Evolutionary conservation across 2,797 vertebrate species (phyloP), one percentile per base, ranked within the genome.

Genomic region (Sciurus vulgaris): DNA sequence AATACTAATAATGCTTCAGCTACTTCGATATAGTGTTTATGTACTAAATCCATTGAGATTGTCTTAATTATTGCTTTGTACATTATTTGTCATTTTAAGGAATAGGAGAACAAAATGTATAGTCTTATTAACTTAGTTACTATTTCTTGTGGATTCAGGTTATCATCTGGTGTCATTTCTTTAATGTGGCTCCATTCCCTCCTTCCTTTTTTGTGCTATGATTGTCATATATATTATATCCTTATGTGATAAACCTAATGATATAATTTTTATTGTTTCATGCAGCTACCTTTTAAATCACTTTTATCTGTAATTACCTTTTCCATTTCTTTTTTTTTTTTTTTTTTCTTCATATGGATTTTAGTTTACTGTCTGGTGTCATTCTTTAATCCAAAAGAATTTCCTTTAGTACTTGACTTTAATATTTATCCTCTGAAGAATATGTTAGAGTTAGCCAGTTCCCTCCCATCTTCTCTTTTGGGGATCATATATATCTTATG

Each of bases 351-450:
- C 78, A 67, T 59, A 17, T 86, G 77, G 63, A 59, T 82, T 95
- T 41, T 33, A 73, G 18, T 76, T 56, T 85, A 84, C 38, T 59
- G 12, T 56, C 20, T 88, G 51, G 33, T 76, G 33, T 93, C 26
- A 74, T 59, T 22, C 18, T 92, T 91, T 88, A 72, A 72, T 70
- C 30, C 63, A 95, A n/a, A 88, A 86, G 70, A 94, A 74, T 38
- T 92, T 93, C 35, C 22, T 87, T 74, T 85, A 79, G 41, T 56
- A 81, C 79, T 85, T 94, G 73, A 63, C 38, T 90, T 89, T 70
- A 20, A 61, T 88, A 30, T 93, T 0, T 70, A 38, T 51, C 18
- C 73, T 72, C 74, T 86, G 41, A 86, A 86, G 54, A 92, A 61
- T 72, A 30, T 82, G 4, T 82, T 72, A 86, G 59, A n/a, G 20